Evolutionary conservation across 2,888 invertebrate species (phyloP).

Genomic region (Chalcosyrphus nemorum): DNA sequence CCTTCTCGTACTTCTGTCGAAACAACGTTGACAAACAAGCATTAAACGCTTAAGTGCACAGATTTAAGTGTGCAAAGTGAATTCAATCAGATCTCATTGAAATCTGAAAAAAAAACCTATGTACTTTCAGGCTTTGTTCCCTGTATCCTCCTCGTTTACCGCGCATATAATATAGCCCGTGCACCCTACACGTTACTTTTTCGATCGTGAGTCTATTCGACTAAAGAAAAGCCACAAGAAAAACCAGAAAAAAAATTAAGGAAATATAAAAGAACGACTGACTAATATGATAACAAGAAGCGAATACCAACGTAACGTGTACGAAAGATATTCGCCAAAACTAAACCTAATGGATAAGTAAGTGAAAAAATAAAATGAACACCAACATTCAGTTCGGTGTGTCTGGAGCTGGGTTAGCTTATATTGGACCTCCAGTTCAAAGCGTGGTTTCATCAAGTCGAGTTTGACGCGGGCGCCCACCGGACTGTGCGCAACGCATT

Average conservation of each 20-base stretch:
- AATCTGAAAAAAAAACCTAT: constrained; percentile 42
- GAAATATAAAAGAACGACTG: constrained; percentile 19
- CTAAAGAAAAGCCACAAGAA: constrained; percentile 5
- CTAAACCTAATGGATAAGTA: constrained; percentile 34
- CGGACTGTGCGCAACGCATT: background rate
- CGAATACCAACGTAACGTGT: constrained; percentile 1
- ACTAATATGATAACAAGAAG: constrained; percentile 48
- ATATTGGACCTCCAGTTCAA: constrained; percentile 48
- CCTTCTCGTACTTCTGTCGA: constrained; percentile 4
- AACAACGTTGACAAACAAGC: constrained; percentile 49
- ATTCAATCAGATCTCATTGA: constrained; percentile 71
- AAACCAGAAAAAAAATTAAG: background rate
- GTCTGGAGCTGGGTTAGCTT: constrained; percentile 16
- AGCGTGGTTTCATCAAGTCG: constrained; percentile 46
- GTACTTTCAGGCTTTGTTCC: constrained; percentile 22
- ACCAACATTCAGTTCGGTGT: background rate
- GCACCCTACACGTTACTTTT: constrained; percentile 17
- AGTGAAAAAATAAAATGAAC: constrained; percentile 9
- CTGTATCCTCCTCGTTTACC: background rate
- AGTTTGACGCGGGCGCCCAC: constrained; percentile 47
- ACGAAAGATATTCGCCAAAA: constrained; percentile 28
- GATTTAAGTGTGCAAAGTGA: constrained; percentile 70
- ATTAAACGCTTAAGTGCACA: constrained; percentile 64
- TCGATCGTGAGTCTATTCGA: constrained; percentile 1
- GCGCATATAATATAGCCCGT: constrained; percentile 3